Conservation (phyloP, 1,140 invertebrate species). For the Panulirus ornatus region DNA sequence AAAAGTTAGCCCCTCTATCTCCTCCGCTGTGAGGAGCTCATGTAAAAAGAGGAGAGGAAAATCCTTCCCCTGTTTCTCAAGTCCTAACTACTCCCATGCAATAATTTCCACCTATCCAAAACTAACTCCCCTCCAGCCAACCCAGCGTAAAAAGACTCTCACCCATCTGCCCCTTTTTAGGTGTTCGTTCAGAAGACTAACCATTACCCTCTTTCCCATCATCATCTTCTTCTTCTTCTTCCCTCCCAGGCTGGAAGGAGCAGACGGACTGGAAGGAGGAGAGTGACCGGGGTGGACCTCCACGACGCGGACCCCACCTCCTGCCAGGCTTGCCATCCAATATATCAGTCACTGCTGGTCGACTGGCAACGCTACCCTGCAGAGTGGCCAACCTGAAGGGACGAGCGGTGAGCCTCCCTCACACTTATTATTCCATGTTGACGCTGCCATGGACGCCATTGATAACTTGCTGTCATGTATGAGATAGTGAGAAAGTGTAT, state of each 20-base stretch:
- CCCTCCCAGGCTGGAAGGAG: conserved; percentile 59
- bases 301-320: conserved; percentile 48
- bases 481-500: too few relatives aligned
- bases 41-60: not conserved
- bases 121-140: not conserved
- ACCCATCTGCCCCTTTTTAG: not conserved
- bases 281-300: conserved; percentile 26
- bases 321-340: conserved; percentile 56
- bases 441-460: too few relatives aligned
- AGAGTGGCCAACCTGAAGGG: conserved; percentile 65
- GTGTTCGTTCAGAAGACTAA: not conserved
- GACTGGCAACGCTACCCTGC: conserved; percentile 54
- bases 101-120: not conserved
- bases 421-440: too few relatives aligned
- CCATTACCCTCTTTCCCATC: not conserved
- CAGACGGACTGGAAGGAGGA: conserved; percentile 67
- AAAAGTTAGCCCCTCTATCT: not conserved
- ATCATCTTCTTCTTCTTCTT: not conserved
- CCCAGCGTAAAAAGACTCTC: not conserved
- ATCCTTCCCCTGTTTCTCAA: not conserved
- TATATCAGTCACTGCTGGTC: conserved; percentile 45
- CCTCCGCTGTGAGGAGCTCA: not conserved
- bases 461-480: too few relatives aligned
- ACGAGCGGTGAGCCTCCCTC: conserved; percentile 55
- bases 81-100: not conserved